Percentiles rank a stretch among this genome's conserved stretches.
Evolutionary conservation across 2,113 vertebrate species (phyloP).

Genomic region (Marcusenius ussheri): DNA sequence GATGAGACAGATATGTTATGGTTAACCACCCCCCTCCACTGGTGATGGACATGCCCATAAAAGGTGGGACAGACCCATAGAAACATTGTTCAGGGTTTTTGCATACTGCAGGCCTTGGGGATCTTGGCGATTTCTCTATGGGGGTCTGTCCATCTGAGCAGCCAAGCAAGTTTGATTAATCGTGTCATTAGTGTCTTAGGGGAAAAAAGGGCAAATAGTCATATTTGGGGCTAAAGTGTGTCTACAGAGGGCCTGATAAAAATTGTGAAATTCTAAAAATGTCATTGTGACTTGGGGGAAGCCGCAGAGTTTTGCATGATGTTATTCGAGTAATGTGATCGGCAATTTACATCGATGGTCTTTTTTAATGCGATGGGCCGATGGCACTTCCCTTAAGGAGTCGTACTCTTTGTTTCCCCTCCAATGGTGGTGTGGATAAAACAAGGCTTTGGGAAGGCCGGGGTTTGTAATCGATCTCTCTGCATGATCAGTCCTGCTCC

Average conservation of each 20-base stretch:
- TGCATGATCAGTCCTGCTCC: neutral
- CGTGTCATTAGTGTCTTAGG: neutral
- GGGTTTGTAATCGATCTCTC: neutral
- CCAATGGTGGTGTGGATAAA: neutral
- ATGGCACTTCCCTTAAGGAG: neutral
- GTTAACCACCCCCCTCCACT: neutral
- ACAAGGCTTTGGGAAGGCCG: neutral
- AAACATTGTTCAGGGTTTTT: neutral
- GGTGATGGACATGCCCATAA: neutral
- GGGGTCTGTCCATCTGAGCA: neutral
- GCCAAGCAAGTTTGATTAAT: neutral
- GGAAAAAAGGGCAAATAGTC: neutral
- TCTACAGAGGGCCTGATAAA: neutral
- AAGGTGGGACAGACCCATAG: neutral
- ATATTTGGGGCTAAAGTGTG: neutral
- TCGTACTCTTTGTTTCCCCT: neutral
- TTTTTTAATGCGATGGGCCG: neutral
- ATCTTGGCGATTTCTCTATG: neutral
- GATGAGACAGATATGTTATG: conserved; percentile 4
- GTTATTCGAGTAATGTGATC: neutral
- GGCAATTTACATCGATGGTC: neutral
- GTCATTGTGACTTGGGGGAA: neutral
- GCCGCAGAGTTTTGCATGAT: neutral
- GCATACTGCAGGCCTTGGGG: neutral
- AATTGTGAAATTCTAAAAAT: neutral